These are phyloP conservation scores for Daktulosphaira vitifoliae DNA, from an alignment of 1,140 invertebrate species.

Conservation along the genomic window DNA sequence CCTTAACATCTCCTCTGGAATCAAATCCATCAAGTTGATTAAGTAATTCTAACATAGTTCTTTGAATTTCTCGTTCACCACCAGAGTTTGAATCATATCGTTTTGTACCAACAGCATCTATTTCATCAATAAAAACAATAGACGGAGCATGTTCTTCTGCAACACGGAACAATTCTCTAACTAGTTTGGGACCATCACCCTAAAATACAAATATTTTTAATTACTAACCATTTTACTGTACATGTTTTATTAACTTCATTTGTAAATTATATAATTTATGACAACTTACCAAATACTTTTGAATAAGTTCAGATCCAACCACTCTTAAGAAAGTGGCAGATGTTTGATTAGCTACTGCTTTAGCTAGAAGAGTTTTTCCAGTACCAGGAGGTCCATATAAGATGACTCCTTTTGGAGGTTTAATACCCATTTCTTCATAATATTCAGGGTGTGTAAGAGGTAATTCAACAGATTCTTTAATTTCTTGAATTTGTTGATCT, in stretches of 20 bases:
- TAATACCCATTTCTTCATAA: conserved; percentile 99
- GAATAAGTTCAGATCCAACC: conserved; percentile 97
- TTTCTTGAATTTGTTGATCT: conserved; percentile 99
- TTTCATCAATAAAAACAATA: conserved; percentile 99
- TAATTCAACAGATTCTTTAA: conserved; percentile 97
- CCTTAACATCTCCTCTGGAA: conserved; percentile 69
- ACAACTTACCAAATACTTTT: conserved; percentile 83
- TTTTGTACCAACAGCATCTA: conserved; percentile 99
- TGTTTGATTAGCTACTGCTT: conserved; percentile 99
- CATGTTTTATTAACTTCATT: no score
- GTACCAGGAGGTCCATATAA: conserved; percentile 97
- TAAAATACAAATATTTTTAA: conserved; percentile 41
- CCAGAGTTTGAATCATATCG: conserved; percentile 99
- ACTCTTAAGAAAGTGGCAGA: conserved; percentile 98
- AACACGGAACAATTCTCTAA: conserved; percentile 93
- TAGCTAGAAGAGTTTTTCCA: conserved; percentile 95
- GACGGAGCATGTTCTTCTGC: conserved; percentile 99
- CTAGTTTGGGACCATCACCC: conserved; percentile 98
- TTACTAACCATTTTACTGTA: no score
- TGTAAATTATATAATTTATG: not conserved
- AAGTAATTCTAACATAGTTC: conserved; percentile 98
- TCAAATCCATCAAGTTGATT: conserved; percentile 99
- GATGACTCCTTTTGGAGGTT: conserved; percentile 98
- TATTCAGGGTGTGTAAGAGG: conserved; percentile 99
- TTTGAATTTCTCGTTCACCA: conserved; percentile 97